Evolutionary conservation across 2,797 vertebrate genomes (phyloP).

Genomic region (Triplophysa yarkandensis): DNA sequence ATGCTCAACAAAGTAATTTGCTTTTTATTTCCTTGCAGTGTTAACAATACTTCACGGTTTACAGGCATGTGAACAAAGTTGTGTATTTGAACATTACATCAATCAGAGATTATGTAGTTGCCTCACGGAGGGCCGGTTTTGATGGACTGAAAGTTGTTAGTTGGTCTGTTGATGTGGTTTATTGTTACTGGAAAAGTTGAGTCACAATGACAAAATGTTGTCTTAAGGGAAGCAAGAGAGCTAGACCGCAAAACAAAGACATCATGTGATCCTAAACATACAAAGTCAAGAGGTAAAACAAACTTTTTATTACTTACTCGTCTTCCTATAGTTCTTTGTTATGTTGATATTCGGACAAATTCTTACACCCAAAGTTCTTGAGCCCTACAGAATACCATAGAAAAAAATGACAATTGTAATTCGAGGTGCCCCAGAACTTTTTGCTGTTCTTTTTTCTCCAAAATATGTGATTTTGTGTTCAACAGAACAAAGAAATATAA

Average conservation of each 20-base stretch:
- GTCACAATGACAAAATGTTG: constrained; percentile 28
- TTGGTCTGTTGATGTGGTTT: constrained; percentile 9
- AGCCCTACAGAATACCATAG: too few relatives aligned
- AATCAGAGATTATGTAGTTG: constrained; percentile 14
- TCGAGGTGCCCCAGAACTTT: too few relatives aligned
- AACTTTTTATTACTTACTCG: too few relatives aligned
- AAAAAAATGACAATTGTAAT: too few relatives aligned
- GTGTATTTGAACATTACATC: constrained; percentile 28
- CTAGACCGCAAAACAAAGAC: constrained; percentile 15
- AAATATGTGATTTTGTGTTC: too few relatives aligned
- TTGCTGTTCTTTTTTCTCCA: too few relatives aligned
- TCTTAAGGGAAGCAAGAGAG: constrained; percentile 8
- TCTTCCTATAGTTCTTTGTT: too few relatives aligned
- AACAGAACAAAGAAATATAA: too few relatives aligned
- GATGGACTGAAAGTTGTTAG: constrained; percentile 25
- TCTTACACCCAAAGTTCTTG: too few relatives aligned
- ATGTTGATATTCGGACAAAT: too few relatives aligned
- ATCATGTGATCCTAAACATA: background rate
- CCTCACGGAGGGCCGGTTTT: constrained; percentile 5
- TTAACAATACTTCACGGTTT: constrained; percentile 50
- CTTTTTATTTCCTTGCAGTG: constrained; percentile 59
- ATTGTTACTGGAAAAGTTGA: constrained; percentile 14
- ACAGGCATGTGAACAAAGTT: constrained; percentile 16
- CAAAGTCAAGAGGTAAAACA: background rate
- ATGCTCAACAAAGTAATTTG: constrained; percentile 56